Evolutionary conservation across 2,797 vertebrate species (phyloP).

Genomic region (Propithecus deckenii): DNA sequence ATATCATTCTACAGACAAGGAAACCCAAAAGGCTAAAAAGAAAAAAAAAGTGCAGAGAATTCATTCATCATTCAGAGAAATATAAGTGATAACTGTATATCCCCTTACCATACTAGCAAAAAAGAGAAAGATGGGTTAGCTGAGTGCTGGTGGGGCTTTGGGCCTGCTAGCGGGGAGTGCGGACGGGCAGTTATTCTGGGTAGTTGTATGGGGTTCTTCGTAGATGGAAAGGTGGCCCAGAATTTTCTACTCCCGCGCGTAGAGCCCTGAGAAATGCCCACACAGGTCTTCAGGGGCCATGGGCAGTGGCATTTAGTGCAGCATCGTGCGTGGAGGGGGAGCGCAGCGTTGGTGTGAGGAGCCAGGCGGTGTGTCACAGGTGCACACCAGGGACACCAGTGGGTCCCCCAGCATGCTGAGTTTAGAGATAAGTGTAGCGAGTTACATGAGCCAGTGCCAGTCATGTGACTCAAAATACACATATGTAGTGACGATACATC

Average conservation of each 20-base stretch:
- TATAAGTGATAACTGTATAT: not conserved
- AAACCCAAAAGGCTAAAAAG: not conserved
- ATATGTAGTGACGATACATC: fast-evolving
- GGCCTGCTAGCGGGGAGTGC: not conserved
- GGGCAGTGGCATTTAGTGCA: fast-evolving
- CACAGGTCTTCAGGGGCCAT: no score
- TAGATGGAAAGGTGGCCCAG: not conserved
- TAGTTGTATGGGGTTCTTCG: not conserved
- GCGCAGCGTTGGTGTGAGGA: no score
- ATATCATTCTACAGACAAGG: not conserved
- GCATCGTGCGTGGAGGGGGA: not conserved
- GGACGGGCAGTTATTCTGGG: not conserved
- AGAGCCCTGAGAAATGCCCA: not conserved
- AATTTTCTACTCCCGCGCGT: not conserved
- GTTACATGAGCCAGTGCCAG: fast-evolving
- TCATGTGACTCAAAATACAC: fast-evolving
- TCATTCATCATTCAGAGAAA: not conserved
- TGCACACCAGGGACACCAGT: fast-evolving
- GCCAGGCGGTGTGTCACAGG: not conserved
- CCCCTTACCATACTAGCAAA: not conserved
- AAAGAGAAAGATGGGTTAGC: fast-evolving
- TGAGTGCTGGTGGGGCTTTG: fast-evolving
- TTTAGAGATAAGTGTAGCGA: fast-evolving
- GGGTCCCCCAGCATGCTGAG: not conserved
- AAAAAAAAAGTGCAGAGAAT: not conserved